These are phyloP conservation scores for Siniperca obscura DNA, from an alignment of 2,797 vertebrate genomes.

Conservation along the genomic window DNA sequence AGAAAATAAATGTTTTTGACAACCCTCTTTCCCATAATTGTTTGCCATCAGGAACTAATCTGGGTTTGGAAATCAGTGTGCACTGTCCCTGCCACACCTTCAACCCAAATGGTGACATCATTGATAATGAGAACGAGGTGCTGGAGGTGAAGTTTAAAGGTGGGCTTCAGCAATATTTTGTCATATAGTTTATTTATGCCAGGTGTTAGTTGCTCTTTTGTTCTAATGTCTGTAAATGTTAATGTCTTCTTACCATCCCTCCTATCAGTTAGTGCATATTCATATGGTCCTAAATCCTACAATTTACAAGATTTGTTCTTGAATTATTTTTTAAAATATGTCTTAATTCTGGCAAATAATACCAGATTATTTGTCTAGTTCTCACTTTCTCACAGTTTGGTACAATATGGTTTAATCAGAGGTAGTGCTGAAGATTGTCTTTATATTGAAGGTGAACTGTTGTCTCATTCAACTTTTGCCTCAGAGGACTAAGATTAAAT, in stretches of 20 bases:
- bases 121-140: constrained; percentile 90
- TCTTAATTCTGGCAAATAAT: not conserved
- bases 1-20: not conserved
- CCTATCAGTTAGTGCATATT: not conserved
- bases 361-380: not conserved
- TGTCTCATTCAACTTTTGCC: not conserved
- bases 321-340: not conserved
- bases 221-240: not conserved
- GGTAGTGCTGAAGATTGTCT: not conserved
- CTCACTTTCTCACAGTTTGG: not conserved
- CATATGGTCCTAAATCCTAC: not conserved
- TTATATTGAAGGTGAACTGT: not conserved
- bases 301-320: not conserved
- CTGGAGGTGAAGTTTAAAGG: constrained; percentile 96
- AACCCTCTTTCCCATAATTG: constrained; percentile 15
- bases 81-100: constrained; percentile 95
- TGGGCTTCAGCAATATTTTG: constrained; percentile 62
- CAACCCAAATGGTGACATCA: constrained; percentile 90
- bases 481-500: not conserved
- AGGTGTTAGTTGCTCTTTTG: not conserved
- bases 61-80: constrained; percentile 94
- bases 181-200: not conserved
- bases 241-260: not conserved
- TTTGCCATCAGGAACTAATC: constrained; percentile 87
- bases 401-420: not conserved